phyloP scores from a whole-genome alignment of 2,888 invertebrate genomes.

The Masnerella sp. region DNA sequence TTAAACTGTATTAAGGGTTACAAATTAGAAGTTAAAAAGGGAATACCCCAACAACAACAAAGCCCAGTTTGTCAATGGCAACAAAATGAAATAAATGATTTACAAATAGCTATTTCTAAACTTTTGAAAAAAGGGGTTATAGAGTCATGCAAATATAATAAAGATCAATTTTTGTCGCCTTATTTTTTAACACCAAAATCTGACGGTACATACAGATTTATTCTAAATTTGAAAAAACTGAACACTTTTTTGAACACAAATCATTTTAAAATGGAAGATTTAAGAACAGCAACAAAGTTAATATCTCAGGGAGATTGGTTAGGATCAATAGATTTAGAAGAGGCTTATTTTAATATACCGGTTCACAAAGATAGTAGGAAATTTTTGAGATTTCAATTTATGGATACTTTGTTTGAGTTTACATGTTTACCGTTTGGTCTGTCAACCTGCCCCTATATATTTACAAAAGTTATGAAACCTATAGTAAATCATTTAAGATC shows the following conservation, averaged over 20 bases:
- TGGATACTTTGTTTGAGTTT: slow-evolving; percentile 14
- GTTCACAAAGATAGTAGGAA: slow-evolving; percentile 31
- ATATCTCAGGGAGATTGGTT: slow-evolving; percentile 30
- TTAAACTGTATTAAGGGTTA: slow-evolving; percentile 28
- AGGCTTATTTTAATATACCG: slow-evolving; percentile 45
- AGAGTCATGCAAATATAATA: background rate
- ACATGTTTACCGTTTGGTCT: slow-evolving; percentile 16
- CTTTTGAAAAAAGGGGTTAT: slow-evolving; percentile 24
- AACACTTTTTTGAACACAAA: slow-evolving; percentile 25
- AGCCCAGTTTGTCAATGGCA: no score
- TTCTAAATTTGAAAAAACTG: slow-evolving; percentile 57
- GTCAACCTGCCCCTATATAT: slow-evolving; percentile 1
- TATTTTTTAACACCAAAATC: slow-evolving; percentile 35
- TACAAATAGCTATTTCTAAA: no score
- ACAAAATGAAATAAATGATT: slow-evolving; percentile 4
- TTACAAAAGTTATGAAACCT: no score
- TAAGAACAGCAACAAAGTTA: slow-evolving; percentile 52
- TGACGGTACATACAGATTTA: slow-evolving; percentile 39
- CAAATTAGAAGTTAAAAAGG: slow-evolving; percentile 9
- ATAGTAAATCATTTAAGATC: slow-evolving; percentile 14
- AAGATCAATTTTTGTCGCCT: slow-evolving; percentile 35
- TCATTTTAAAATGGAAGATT: slow-evolving; percentile 61
- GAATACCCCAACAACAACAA: no score
- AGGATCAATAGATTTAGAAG: slow-evolving; percentile 39
- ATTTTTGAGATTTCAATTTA: slow-evolving; percentile 49